Conservation (phyloP, 2,888 invertebrate genomes). For the Pollenia angustigena region DNA sequence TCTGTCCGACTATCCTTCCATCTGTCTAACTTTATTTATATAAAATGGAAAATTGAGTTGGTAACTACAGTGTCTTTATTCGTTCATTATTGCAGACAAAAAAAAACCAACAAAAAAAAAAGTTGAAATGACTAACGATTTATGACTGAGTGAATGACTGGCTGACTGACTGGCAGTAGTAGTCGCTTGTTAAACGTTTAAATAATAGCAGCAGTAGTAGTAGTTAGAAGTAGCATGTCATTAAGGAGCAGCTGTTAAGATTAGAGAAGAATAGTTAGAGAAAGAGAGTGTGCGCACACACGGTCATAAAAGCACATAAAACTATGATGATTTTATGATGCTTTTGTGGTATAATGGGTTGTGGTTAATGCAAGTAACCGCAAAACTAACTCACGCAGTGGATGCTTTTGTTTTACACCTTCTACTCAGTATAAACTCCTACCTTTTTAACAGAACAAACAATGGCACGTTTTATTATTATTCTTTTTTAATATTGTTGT, state of each 20-base stretch:
- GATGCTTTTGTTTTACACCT: slow-evolving; percentile 65
- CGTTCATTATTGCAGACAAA: slow-evolving; percentile 26
- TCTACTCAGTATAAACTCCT: slow-evolving; percentile 21
- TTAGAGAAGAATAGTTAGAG: slow-evolving; percentile 29
- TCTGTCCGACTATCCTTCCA: slow-evolving; percentile 42
- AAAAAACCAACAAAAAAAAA: slow-evolving; percentile 20
- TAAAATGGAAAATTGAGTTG: slow-evolving; percentile 67
- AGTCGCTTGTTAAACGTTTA: slow-evolving; percentile 55
- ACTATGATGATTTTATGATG: slow-evolving; percentile 64
- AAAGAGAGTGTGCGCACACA: slow-evolving; percentile 4
- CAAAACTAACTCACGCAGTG: slow-evolving; percentile 62
- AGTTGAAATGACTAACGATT: slow-evolving; percentile 48
- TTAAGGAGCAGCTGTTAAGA: slow-evolving; percentile 63
- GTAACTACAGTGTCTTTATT: slow-evolving; percentile 65
- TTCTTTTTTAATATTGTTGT: slow-evolving; percentile 26
- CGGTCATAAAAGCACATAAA: slow-evolving; percentile 50
- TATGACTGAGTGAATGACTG: slow-evolving; percentile 56
- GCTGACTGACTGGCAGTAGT: slow-evolving; percentile 55
- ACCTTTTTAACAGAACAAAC: slow-evolving; percentile 55
- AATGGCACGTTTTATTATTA: slow-evolving; percentile 36
- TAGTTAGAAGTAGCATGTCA: slow-evolving; percentile 58
- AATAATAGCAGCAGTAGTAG: slow-evolving; percentile 32
- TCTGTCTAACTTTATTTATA: slow-evolving; percentile 58
- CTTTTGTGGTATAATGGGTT: slow-evolving; percentile 61
- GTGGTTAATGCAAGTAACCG: slow-evolving; percentile 62